Evolutionary conservation across 2,888 invertebrate genomes (phyloP).

Genomic region (Nezara viridula): DNA sequence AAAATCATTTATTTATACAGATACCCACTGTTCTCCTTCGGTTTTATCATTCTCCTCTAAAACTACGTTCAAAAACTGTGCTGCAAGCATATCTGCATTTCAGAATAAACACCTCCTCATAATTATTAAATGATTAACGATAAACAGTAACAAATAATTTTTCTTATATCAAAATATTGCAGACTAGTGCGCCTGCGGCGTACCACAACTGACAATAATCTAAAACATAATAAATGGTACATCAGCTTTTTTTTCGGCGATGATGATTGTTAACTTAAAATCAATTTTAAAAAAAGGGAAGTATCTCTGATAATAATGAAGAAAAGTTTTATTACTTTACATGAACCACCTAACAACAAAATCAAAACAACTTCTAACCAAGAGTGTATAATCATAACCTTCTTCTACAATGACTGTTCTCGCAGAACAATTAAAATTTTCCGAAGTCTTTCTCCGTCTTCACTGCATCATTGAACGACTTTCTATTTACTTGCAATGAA

Average conservation of each 20-base stretch:
- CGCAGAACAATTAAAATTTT: neutral
- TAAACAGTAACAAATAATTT: neutral
- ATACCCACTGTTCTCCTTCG: conserved; percentile 40
- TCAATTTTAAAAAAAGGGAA: neutral
- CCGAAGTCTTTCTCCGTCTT: neutral
- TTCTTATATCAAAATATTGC: neutral
- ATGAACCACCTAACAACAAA: neutral
- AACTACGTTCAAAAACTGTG: conserved; percentile 66
- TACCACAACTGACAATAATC: neutral
- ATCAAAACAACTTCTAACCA: neutral
- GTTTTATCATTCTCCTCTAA: conserved; percentile 64
- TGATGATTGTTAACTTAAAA: neutral
- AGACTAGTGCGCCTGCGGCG: conserved; percentile 37
- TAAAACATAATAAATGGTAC: neutral
- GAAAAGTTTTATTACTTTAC: neutral
- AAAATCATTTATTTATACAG: conserved; percentile 20
- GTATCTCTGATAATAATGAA: neutral
- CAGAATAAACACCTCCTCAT: conserved; percentile 9
- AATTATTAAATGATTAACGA: neutral
- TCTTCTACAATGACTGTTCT: neutral
- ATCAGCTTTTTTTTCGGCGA: neutral
- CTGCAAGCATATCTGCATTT: conserved; percentile 63
- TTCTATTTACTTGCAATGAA: neutral
- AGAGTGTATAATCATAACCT: neutral
- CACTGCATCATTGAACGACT: neutral